Evolutionary conservation across 2,888 invertebrate genomes (phyloP).

Genomic region (Chironomus tentans): DNA sequence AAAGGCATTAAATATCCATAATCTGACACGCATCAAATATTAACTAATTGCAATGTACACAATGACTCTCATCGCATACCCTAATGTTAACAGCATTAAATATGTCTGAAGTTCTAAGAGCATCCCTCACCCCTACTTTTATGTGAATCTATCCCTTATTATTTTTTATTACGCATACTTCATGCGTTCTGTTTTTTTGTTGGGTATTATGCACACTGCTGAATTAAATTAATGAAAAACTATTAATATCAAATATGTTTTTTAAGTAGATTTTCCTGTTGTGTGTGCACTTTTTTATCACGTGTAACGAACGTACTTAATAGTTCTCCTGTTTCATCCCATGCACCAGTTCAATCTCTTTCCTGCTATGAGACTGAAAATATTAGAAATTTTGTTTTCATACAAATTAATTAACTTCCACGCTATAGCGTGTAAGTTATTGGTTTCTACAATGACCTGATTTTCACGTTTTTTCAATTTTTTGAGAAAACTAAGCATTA

Average conservation of each 20-base stretch:
- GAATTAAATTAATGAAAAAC: background rate
- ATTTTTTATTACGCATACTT: background rate
- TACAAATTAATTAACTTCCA: too few relatives aligned
- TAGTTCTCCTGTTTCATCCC: background rate
- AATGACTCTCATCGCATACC: background rate
- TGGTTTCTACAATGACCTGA: too few relatives aligned
- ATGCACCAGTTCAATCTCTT: background rate
- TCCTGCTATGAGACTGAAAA: background rate
- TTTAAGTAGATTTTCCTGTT: constrained; percentile 19
- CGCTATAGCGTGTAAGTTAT: too few relatives aligned
- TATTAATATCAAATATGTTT: constrained; percentile 25
- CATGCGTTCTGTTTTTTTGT: background rate
- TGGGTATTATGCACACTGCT: background rate
- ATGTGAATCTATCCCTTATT: background rate
- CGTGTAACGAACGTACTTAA: background rate
- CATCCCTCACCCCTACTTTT: background rate
- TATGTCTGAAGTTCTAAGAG: background rate
- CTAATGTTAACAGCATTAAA: background rate
- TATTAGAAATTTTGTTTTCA: background rate
- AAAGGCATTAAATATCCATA: constrained; percentile 24
- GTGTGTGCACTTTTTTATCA: background rate
- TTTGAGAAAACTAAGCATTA: too few relatives aligned
- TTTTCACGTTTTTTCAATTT: too few relatives aligned
- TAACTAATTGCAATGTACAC: constrained; percentile 26
- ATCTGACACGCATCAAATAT: constrained; percentile 27